phyloP scores from a whole-genome alignment of 2,113 vertebrate genomes.

The Carassius carassius region DNA sequence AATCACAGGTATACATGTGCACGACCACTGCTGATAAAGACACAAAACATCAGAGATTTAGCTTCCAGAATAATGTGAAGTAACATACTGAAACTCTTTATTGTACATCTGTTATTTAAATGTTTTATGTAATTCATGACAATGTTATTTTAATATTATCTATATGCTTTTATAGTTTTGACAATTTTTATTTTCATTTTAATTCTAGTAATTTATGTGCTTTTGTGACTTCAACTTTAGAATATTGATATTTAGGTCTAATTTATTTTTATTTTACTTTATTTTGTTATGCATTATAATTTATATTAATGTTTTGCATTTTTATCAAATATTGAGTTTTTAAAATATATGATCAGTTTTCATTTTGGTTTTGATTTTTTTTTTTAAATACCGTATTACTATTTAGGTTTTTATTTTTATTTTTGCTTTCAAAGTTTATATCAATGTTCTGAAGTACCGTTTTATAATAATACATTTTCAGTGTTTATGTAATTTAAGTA shows the following conservation, averaged over 20 bases:
- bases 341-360: neutral
- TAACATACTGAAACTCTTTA: neutral
- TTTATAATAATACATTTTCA: no score
- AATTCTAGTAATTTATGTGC: neutral
- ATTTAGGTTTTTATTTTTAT: neutral
- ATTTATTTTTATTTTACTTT: no score
- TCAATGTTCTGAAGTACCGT: no score
- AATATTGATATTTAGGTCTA: neutral
- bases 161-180: neutral
- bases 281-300: neutral
- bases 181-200: neutral
- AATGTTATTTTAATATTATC: neutral
- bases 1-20: slow-evolving; percentile 84
- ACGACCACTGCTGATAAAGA: neutral
- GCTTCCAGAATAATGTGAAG: neutral
- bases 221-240: neutral
- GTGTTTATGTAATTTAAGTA: no score
- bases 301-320: neutral
- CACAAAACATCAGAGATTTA: neutral
- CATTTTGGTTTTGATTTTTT: neutral
- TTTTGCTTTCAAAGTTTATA: no score
- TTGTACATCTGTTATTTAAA: neutral
- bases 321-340: no score
- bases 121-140: neutral
- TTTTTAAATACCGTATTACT: neutral